Percentiles rank a stretch among this genome's conserved stretches.
These are phyloP conservation scores for Saccostrea glomerata DNA, from an alignment of 1,140 invertebrate species.

Conservation along the genomic window DNA sequence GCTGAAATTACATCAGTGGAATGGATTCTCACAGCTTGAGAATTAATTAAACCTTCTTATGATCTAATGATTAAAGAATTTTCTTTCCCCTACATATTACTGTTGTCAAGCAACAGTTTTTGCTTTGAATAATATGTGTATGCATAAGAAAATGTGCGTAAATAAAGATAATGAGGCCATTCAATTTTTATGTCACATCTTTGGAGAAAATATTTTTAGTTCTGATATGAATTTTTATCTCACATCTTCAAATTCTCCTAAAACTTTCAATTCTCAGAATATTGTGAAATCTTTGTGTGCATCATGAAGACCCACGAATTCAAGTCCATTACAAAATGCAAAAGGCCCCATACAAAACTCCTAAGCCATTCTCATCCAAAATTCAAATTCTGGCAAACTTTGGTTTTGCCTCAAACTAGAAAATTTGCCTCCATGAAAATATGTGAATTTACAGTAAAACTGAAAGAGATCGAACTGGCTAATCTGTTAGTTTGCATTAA, in stretches of 20 bases:
- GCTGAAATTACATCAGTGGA: constrained; percentile 15
- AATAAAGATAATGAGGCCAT: not conserved
- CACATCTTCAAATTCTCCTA: not conserved
- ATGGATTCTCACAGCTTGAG: constrained; percentile 16
- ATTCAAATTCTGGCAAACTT: too few relatives aligned
- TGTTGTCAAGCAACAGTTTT: constrained; percentile 19
- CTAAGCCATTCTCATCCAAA: too few relatives aligned
- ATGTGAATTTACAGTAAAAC: too few relatives aligned
- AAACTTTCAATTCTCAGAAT: not conserved
- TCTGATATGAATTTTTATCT: not conserved
- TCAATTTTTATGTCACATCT: not conserved
- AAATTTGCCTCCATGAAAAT: too few relatives aligned
- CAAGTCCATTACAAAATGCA: too few relatives aligned
- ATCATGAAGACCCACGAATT: too few relatives aligned
- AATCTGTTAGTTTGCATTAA: too few relatives aligned
- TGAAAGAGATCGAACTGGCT: too few relatives aligned
- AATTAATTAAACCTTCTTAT: constrained; percentile 37
- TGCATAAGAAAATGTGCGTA: not conserved
- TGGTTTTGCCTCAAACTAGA: too few relatives aligned
- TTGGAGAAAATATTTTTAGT: not conserved
- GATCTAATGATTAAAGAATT: constrained; percentile 28
- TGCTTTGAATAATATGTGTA: not conserved
- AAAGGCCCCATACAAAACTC: too few relatives aligned
- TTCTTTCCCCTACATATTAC: not conserved
- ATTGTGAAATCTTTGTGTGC: too few relatives aligned